Percentiles rank a stretch among this genome's conserved stretches.
phyloP scores from a whole-genome alignment of 2,113 vertebrate species.

The Chlorodrepanis virens region DNA sequence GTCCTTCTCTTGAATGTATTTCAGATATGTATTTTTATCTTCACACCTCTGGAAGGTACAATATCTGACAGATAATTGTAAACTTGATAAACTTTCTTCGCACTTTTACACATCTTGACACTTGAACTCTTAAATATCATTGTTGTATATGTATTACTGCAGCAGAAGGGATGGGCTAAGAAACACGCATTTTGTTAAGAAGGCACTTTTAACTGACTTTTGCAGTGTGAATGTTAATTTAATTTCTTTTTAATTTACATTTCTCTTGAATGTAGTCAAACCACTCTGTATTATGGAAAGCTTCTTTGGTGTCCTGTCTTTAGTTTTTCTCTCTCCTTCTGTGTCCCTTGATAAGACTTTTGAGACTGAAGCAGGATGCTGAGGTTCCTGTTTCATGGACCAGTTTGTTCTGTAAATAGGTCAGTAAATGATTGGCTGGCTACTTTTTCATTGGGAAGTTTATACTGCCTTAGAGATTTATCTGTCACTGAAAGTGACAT shows the following conservation, averaged over 20 bases:
- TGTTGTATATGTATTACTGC: accelerated
- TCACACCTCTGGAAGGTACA: background rate
- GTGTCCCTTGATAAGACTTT: background rate
- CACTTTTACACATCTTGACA: background rate
- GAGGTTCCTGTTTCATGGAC: background rate
- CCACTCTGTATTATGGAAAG: accelerated
- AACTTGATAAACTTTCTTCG: background rate
- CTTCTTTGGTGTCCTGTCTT: background rate
- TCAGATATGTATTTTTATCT: background rate
- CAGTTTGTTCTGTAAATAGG: background rate
- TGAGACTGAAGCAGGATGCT: background rate
- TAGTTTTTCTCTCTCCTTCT: background rate
- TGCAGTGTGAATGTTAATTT: background rate
- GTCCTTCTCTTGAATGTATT: background rate
- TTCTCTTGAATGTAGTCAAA: background rate
- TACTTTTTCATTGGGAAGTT: background rate
- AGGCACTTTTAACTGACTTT: background rate
- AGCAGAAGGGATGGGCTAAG: background rate
- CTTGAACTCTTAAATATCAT: background rate
- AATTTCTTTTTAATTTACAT: background rate
- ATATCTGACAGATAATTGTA: background rate
- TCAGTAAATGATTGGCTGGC: background rate
- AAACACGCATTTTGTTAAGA: background rate
- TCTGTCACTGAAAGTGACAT: background rate
- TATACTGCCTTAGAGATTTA: background rate